phyloP scores from a whole-genome alignment of 2,797 vertebrate genomes.

The Pelodytes ibericus region DNA sequence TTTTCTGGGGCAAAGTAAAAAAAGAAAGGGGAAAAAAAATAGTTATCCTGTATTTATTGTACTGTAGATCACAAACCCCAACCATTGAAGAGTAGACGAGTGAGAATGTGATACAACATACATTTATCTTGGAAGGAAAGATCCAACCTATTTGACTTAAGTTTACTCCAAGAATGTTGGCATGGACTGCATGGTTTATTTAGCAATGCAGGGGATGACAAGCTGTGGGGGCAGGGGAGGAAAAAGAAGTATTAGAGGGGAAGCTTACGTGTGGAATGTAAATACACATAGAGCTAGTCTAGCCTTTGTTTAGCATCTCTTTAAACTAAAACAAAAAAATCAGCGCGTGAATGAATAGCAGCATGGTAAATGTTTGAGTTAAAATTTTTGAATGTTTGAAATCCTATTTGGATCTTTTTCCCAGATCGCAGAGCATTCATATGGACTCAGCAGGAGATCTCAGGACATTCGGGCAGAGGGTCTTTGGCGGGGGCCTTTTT shows the following conservation, averaged over 20 bases:
- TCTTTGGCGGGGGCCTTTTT: conserved; percentile 78
- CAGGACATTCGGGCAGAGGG: conserved; percentile 78
- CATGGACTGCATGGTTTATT: conserved; percentile 77
- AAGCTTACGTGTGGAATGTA: conserved; percentile 82
- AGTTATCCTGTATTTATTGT: no score
- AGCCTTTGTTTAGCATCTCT: conserved; percentile 80
- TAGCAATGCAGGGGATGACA: conserved; percentile 75
- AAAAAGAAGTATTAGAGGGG: conserved; percentile 47
- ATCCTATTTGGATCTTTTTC: conserved; percentile 83
- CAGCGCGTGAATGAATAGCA: conserved; percentile 80
- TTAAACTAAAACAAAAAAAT: conserved; percentile 83
- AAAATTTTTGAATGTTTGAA: conserved; percentile 81
- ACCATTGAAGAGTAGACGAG: no score
- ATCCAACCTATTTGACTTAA: conserved; percentile 60
- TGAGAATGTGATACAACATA: no score
- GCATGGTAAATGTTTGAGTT: conserved; percentile 79
- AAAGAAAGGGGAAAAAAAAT: no score
- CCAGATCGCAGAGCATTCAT: conserved; percentile 77
- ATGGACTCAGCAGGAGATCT: conserved; percentile 77
- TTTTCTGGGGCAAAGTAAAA: no score
- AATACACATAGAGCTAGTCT: conserved; percentile 77
- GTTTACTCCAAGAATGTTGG: conserved; percentile 64
- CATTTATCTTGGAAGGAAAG: conserved; percentile 57
- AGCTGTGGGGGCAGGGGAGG: conserved; percentile 70
- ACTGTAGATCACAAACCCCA: no score